Evolutionary conservation across 2,888 invertebrate species (phyloP).

Genomic region (Pyrrhosoma nymphula): DNA sequence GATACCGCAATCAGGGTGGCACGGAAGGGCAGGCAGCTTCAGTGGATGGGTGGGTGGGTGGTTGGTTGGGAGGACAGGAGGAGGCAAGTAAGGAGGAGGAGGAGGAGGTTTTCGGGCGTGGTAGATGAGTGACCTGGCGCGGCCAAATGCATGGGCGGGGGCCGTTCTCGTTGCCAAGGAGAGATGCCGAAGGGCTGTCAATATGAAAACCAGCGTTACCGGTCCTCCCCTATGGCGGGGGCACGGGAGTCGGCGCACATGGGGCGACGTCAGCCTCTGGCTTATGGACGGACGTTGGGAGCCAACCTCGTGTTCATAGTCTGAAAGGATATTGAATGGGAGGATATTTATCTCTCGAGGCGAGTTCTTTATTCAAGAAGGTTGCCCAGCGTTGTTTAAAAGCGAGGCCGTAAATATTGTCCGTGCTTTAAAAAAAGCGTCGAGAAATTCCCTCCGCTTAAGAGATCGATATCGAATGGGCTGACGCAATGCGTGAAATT

Average conservation of each 20-base stretch:
- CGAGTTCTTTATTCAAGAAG: neutral
- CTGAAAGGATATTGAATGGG: conserved; percentile 49
- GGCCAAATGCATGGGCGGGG: conserved; percentile 33
- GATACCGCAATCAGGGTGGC: conserved; percentile 46
- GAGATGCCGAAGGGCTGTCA: conserved; percentile 66
- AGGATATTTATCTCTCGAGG: conserved; percentile 19
- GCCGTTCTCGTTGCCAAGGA: conserved; percentile 60
- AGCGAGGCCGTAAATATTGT: neutral
- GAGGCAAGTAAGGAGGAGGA: neutral
- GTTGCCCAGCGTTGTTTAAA: neutral
- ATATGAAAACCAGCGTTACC: conserved; percentile 65
- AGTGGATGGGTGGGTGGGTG: neutral
- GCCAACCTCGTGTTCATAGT: conserved; percentile 53
- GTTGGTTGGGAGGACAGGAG: neutral
- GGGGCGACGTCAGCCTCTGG: conserved; percentile 42
- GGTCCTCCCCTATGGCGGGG: conserved; percentile 46
- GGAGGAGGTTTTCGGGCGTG: conserved; percentile 57
- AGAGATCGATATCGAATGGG: neutral
- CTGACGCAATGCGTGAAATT: neutral
- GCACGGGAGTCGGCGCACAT: conserved; percentile 49
- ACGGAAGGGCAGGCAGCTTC: neutral
- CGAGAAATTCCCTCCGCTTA: neutral
- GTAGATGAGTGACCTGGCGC: conserved; percentile 48
- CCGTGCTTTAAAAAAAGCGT: neutral
- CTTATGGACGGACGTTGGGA: conserved; percentile 36